A percentile compares a stretch with the other conserved stretches of the same genome.
phyloP scores from a whole-genome alignment of 2,797 vertebrate species.

The Sebastes flavidus region DNA sequence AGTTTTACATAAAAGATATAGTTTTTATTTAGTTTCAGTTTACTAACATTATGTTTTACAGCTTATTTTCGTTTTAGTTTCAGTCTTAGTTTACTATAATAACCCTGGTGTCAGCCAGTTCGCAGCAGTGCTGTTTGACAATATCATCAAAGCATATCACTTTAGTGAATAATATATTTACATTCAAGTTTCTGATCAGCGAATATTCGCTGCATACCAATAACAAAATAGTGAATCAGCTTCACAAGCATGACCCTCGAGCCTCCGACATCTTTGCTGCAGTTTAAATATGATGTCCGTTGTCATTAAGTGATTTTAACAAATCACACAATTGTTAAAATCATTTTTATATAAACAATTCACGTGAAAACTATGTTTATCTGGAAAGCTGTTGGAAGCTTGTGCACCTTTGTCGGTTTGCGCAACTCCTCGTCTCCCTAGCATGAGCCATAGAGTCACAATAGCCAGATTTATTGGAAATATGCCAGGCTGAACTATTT shows the following conservation, averaged over 20 bases:
- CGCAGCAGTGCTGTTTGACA: neutral
- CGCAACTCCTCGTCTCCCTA: neutral
- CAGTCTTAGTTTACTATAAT: too few relatives aligned
- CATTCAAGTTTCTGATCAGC: neutral
- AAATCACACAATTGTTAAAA: neutral
- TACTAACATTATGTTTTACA: accelerated
- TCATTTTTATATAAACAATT: neutral
- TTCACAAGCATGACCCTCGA: neutral
- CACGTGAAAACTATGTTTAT: neutral
- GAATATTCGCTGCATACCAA: neutral
- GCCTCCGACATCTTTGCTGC: neutral
- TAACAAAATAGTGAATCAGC: neutral
- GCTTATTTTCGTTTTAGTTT: too few relatives aligned
- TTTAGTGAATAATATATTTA: neutral
- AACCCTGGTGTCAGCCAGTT: too few relatives aligned
- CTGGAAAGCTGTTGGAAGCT: neutral
- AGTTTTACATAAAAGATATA: accelerated
- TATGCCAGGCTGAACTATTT: neutral
- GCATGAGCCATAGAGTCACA: neutral
- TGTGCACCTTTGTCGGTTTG: neutral
- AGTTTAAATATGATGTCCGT: neutral
- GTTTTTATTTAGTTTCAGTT: too few relatives aligned
- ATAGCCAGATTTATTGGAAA: neutral
- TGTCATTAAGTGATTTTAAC: neutral
- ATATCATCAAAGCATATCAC: neutral